Evolutionary conservation across 2,113 vertebrate species (phyloP).

Genomic region (Sisor rabdophorus): DNA sequence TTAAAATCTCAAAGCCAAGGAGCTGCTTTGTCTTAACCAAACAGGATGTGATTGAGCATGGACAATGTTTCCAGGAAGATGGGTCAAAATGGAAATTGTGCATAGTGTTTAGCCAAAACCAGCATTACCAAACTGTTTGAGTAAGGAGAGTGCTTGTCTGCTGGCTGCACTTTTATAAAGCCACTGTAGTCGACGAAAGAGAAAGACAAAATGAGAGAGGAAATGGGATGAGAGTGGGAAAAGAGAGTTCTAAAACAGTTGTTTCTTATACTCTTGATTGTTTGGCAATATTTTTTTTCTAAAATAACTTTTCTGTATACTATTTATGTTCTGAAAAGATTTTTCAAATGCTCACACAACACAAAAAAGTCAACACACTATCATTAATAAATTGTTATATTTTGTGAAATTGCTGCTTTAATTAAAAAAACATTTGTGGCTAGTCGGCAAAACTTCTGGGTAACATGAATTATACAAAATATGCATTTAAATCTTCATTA

Average conservation of each 20-base stretch:
- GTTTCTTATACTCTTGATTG: slow-evolving; percentile 14
- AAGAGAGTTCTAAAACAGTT: slow-evolving; percentile 23
- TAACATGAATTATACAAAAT: not conserved
- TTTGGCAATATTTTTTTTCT: not conserved
- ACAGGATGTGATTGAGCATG: slow-evolving; percentile 36
- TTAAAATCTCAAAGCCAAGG: slow-evolving; percentile 23
- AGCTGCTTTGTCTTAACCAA: slow-evolving; percentile 44
- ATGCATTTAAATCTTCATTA: too few relatives aligned
- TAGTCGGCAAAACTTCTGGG: not conserved
- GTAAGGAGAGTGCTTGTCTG: slow-evolving; percentile 23
- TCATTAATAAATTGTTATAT: not conserved
- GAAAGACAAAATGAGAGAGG: slow-evolving; percentile 5
- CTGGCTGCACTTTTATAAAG: slow-evolving; percentile 30
- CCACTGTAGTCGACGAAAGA: slow-evolving; percentile 2
- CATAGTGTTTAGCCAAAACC: slow-evolving; percentile 32
- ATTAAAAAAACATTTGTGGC: not conserved
- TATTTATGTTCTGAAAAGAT: too few relatives aligned
- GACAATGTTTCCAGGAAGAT: slow-evolving; percentile 46
- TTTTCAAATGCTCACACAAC: not conserved
- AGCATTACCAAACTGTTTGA: slow-evolving; percentile 44
- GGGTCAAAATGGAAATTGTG: slow-evolving; percentile 38
- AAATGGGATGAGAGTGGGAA: slow-evolving; percentile 14
- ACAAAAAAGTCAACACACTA: not conserved
- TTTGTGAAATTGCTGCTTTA: not conserved
- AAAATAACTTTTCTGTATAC: too few relatives aligned